Percentiles rank a stretch among this genome's conserved stretches.
Evolutionary conservation across 2,113 vertebrate genomes (phyloP).

Genomic region (Synchiropus splendidus): DNA sequence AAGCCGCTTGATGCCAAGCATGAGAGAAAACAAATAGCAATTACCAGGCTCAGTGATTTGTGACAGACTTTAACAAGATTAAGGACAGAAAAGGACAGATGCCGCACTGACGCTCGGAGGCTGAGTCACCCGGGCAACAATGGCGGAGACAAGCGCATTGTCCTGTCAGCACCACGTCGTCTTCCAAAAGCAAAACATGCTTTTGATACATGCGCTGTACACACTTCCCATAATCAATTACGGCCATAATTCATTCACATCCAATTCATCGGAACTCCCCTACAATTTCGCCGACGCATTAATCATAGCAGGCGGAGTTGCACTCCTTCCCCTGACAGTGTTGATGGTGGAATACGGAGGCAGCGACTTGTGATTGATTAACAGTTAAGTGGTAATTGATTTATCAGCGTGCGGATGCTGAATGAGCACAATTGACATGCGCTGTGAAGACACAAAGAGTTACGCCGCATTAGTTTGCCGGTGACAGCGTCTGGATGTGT

Average conservation of each 20-base stretch:
- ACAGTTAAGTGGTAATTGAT: constrained; percentile 53
- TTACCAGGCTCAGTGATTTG: constrained; percentile 54
- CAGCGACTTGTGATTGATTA: constrained; percentile 56
- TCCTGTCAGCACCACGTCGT: constrained; percentile 2
- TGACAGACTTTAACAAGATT: constrained; percentile 50
- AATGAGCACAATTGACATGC: constrained; percentile 30
- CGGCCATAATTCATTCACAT: constrained; percentile 23
- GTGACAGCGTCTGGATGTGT: too few relatives aligned
- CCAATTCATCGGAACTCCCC: constrained; percentile 20
- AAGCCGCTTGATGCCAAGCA: constrained; percentile 24
- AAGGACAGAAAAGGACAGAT: constrained; percentile 31
- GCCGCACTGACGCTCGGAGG: constrained; percentile 26
- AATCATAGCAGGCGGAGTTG: constrained; percentile 41
- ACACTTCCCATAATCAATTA: constrained; percentile 3
- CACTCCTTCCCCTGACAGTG: constrained; percentile 39
- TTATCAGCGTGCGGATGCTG: constrained; percentile 36
- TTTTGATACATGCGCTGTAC: too few relatives aligned
- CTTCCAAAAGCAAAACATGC: too few relatives aligned
- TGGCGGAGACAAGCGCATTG: too few relatives aligned
- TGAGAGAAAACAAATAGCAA: constrained; percentile 40
- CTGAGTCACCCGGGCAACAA: constrained; percentile 1
- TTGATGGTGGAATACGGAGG: constrained; percentile 45
- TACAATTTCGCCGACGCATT: constrained; percentile 35
- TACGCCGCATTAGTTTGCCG: constrained; percentile 1
- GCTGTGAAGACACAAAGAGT: constrained; percentile 25